Evolutionary conservation across 2,888 invertebrate species (phyloP).

Genomic region (Cheiracanthium punctorium): DNA sequence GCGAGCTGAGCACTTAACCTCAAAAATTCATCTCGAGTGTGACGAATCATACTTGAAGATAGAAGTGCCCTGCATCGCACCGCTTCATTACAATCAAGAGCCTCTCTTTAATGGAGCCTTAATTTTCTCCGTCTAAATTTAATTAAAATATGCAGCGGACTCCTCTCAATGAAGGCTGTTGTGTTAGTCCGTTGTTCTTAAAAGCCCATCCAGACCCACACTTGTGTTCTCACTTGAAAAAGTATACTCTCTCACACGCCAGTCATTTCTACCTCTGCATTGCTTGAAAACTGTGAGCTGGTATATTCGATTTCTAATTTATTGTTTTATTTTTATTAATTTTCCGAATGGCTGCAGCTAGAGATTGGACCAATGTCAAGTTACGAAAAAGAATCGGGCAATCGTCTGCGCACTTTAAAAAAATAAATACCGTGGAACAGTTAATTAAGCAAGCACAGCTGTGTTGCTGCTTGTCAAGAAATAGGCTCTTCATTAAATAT

Average conservation of each 20-base stretch:
- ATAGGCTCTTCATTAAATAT: too few species aligned
- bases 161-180: slow-evolving; percentile 10
- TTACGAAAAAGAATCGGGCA: background rate
- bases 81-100: background rate
- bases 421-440: slow-evolving; percentile 11
- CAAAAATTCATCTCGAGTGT: background rate
- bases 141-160: background rate
- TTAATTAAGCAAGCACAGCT: slow-evolving; percentile 15
- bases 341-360: slow-evolving; percentile 29
- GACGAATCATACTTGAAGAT: background rate
- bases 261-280: slow-evolving; percentile 44
- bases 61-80: background rate
- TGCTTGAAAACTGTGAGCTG: slow-evolving; percentile 5
- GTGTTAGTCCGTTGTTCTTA: background rate
- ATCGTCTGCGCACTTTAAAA: background rate
- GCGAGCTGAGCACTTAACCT: slow-evolving; percentile 10
- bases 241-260: background rate
- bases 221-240: slow-evolving; percentile 39
- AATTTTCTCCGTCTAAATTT: slow-evolving; percentile 7
- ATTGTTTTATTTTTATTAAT: background rate
- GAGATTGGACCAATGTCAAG: slow-evolving; percentile 28
- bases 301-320: slow-evolving; percentile 31
- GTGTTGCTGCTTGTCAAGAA: background rate
- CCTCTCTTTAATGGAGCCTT: background rate
- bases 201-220: background rate